Conservation (phyloP, 2,888 invertebrate species). For the Pyrgus malvae region DNA sequence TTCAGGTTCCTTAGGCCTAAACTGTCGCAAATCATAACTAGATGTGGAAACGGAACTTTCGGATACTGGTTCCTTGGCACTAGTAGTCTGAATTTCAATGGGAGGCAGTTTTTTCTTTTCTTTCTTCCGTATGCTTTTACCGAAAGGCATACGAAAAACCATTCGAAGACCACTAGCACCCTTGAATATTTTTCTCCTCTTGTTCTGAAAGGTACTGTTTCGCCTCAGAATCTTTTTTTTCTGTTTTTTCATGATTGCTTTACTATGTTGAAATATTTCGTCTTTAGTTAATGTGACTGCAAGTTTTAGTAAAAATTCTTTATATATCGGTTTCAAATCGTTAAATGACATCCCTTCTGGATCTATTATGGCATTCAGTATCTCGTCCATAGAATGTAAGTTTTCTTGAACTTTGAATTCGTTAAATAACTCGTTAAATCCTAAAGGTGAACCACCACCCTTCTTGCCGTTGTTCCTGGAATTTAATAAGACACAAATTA, state of each 20-base stretch:
- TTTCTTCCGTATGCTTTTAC: slow-evolving; percentile 65
- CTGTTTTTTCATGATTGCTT: slow-evolving; percentile 93
- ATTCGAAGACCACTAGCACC: slow-evolving; percentile 83
- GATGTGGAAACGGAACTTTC: slow-evolving; percentile 84
- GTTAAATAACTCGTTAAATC: slow-evolving; percentile 93
- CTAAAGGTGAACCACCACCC: slow-evolving; percentile 89
- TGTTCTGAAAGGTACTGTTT: slow-evolving; percentile 80
- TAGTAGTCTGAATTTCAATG: slow-evolving; percentile 18
- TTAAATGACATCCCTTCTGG: slow-evolving; percentile 97
- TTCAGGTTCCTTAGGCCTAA: slow-evolving; percentile 79
- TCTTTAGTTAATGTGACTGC: slow-evolving; percentile 95
- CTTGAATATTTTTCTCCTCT: slow-evolving; percentile 82
- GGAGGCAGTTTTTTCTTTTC: slow-evolving; percentile 46
- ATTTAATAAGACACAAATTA: slow-evolving; percentile 32
- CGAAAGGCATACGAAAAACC: slow-evolving; percentile 84
- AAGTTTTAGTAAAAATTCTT: slow-evolving; percentile 92
- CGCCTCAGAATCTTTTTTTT: slow-evolving; percentile 85
- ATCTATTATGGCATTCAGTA: slow-evolving; percentile 93
- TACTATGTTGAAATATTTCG: slow-evolving; percentile 93
- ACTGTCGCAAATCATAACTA: slow-evolving; percentile 83
- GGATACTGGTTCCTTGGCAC: slow-evolving; percentile 62
- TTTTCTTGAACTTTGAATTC: slow-evolving; percentile 94
- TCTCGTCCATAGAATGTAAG: slow-evolving; percentile 93
- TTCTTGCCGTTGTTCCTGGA: slow-evolving; percentile 84
- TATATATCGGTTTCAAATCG: slow-evolving; percentile 94